Evolutionary conservation across 2,113 vertebrate genomes (phyloP), one percentile per base, ranked within the genome.

Genomic region (Clarias batrachus): DNA sequence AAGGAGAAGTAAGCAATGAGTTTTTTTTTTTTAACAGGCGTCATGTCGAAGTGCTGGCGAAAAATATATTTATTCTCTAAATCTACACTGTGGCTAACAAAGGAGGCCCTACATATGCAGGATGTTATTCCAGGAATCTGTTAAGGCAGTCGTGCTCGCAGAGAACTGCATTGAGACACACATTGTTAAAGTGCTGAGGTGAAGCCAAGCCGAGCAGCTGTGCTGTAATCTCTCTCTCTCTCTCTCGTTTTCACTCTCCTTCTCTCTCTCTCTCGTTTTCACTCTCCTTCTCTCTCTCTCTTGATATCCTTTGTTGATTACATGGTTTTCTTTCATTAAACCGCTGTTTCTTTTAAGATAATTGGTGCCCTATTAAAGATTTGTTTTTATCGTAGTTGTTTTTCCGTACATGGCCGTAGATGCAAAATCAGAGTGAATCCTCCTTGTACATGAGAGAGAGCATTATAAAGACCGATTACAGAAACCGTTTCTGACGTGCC

Each of bases 181-280:
- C 77, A 0, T 77, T 90, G 85, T 91, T 91, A 79, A 88, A 91
- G 78, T 68, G 73, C 68, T 76, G 74, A 91, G 77, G 7, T 85
- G 37, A 83, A 88, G 86, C 83, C 88, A n/a, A 62, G 85, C 11
- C 74, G 21, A 56, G 52, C 83, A 14, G 27, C 17, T 59, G 83
- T 54, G 52, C 54, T 90, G 73, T 81, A 87, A 86, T 77, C 80
- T 63, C 71, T 85, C 54, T 81, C 56, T 85, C 30, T 71, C 30
- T n/a, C 62, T 54, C 37, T 81, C 52, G 57, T 25, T 21, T 21
- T 41, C 30, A 62, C 63, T 79, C 74, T 70, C 48, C 41, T 27
- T 79, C 8, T 27, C 16, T 56, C 7, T 54, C 25, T 30, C 81
- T 77, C 74, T 85, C 48, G 70, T 52, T 85, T 27, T 62, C 23